phyloP scores from a whole-genome alignment of 2,888 invertebrate genomes.

The Tridacna gigas region DNA sequence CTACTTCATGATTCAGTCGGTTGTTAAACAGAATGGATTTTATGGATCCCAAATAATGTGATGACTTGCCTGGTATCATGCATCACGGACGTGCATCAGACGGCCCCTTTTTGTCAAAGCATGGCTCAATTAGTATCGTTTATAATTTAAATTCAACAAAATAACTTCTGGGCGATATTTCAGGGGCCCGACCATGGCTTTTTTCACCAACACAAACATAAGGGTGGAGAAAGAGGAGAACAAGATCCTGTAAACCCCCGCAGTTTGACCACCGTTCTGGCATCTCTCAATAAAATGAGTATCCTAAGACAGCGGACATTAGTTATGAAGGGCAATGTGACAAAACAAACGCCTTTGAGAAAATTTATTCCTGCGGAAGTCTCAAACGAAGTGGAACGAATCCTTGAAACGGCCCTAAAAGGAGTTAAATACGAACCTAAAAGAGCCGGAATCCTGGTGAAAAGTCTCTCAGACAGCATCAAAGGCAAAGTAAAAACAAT shows the following conservation, averaged over 20 bases:
- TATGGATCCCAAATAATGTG: no score
- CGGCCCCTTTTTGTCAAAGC: no score
- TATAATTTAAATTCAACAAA: no score
- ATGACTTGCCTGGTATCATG: no score
- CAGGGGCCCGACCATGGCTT: conserved; percentile 13
- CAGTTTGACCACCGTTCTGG: conserved; percentile 47
- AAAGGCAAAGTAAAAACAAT: conserved; percentile 62
- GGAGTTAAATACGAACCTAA: conserved; percentile 60
- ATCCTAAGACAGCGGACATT: conserved; percentile 52
- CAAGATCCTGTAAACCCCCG: neutral
- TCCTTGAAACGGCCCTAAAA: conserved; percentile 47
- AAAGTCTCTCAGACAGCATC: conserved; percentile 60
- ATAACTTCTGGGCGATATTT: no score
- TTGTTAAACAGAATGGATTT: no score
- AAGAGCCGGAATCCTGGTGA: conserved; percentile 50
- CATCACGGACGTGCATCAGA: no score
- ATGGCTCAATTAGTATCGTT: no score
- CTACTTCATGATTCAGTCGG: no score
- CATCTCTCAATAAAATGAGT: conserved; percentile 58
- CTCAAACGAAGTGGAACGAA: conserved; percentile 42
- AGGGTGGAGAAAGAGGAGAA: neutral
- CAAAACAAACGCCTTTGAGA: conserved; percentile 54
- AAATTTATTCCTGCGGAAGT: conserved; percentile 58
- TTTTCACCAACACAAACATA: neutral
- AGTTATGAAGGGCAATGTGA: conserved; percentile 63